Evolutionary conservation across 2,113 vertebrate species (phyloP).

Genomic region (Pheucticus melanocephalus): DNA sequence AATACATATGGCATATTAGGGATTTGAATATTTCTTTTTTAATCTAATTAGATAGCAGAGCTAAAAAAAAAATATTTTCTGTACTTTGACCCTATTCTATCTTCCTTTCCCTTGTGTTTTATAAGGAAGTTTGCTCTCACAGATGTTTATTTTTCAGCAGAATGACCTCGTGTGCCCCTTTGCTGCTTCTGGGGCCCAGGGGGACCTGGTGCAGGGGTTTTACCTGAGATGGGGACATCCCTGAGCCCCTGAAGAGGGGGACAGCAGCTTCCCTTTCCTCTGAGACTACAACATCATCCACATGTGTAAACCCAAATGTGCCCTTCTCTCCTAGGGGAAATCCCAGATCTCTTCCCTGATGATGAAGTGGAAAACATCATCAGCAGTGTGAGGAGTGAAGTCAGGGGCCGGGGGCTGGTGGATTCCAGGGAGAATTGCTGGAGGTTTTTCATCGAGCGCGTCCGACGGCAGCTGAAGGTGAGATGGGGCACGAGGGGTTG

Average conservation of each 20-base stretch:
- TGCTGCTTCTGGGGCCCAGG: not conserved
- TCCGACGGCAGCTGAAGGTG: constrained; percentile 90
- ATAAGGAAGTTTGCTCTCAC: not conserved
- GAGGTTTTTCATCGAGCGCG: constrained; percentile 91
- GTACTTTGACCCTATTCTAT: not conserved
- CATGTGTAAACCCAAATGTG: not conserved
- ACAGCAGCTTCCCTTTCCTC: not conserved
- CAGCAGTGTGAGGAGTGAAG: constrained; percentile 82
- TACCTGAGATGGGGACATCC: not conserved
- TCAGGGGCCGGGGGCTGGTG: constrained; percentile 81
- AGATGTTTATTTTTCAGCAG: not conserved
- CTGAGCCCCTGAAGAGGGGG: not conserved
- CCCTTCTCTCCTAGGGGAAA: constrained; percentile 81
- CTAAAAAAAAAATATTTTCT: not conserved
- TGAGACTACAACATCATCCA: not conserved
- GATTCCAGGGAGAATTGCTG: constrained; percentile 91
- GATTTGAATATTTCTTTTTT: not conserved
- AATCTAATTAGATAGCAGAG: not conserved
- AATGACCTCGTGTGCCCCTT: not conserved
- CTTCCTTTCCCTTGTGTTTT: not conserved
- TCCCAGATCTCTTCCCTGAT: constrained; percentile 90
- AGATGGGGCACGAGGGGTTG: not conserved
- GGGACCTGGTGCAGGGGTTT: not conserved
- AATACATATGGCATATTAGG: fast-evolving
- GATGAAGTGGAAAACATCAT: constrained; percentile 92